Evolutionary conservation across 2,888 invertebrate genomes (phyloP).

Genomic region (Isoperla grammatica): DNA sequence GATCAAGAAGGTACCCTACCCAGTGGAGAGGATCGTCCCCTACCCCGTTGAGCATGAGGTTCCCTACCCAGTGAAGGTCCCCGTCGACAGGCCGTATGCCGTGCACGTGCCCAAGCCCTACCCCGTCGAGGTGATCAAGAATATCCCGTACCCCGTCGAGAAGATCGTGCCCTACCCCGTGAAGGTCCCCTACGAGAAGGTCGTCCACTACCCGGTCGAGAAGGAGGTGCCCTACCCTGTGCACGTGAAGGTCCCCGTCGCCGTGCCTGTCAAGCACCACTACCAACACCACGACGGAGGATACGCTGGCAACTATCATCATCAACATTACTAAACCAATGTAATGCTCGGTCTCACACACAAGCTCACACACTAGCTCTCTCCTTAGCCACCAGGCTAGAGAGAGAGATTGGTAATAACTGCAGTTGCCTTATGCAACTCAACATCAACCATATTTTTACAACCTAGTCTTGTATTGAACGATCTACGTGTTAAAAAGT

Average conservation of each 20-base stretch:
- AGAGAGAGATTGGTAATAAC: constrained; percentile 23
- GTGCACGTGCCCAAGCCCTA: constrained; percentile 28
- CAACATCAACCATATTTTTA: constrained; percentile 5
- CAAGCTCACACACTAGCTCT: no score
- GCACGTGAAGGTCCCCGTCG: constrained; percentile 46
- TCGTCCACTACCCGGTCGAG: constrained; percentile 44
- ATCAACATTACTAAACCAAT: constrained; percentile 26
- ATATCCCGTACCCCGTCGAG: constrained; percentile 50
- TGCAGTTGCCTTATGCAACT: constrained; percentile 1
- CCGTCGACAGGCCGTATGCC: constrained; percentile 50
- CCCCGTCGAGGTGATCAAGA: constrained; percentile 36
- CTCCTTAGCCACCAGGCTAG: constrained; percentile 12
- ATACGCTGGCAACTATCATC: background rate
- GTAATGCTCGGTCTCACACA: constrained; percentile 36
- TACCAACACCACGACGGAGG: constrained; percentile 39
- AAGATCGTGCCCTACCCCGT: constrained; percentile 58
- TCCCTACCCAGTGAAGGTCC: constrained; percentile 28
- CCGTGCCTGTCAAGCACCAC: constrained; percentile 45
- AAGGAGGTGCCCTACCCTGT: constrained; percentile 41
- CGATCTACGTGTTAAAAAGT: background rate
- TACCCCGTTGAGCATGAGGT: constrained; percentile 57
- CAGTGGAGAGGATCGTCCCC: constrained; percentile 48
- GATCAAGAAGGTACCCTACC: constrained; percentile 48
- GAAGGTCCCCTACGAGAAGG: constrained; percentile 46
- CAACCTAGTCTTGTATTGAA: constrained; percentile 14